A percentile compares a stretch with the other conserved stretches of the same genome.
Conservation (phyloP, 2,113 vertebrate species). For the Aix galericulata region DNA sequence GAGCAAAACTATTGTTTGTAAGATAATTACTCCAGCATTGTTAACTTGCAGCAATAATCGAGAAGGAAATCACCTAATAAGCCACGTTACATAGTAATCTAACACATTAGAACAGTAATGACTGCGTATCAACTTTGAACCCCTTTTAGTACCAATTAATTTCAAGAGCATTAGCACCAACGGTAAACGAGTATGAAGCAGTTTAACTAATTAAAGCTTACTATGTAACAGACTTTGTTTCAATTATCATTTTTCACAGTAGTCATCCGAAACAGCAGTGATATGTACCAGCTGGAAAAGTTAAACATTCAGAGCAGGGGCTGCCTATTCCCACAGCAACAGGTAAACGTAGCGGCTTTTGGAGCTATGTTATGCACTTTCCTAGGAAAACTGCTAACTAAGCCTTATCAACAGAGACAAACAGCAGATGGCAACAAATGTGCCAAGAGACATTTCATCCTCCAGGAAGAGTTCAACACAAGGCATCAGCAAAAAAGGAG, state of each 20-base stretch:
- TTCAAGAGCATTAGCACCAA: constrained; percentile 66
- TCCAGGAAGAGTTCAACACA: constrained; percentile 46
- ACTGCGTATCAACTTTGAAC: constrained; percentile 51
- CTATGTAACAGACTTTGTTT: constrained; percentile 20
- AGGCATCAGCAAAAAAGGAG: constrained; percentile 59
- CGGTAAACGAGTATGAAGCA: constrained; percentile 36
- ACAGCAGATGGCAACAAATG: constrained; percentile 66
- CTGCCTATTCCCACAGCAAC: constrained; percentile 23
- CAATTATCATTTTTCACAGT: constrained; percentile 53
- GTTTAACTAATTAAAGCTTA: constrained; percentile 62
- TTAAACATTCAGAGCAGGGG: not conserved
- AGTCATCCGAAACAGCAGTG: constrained; percentile 36
- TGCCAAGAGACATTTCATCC: constrained; percentile 56
- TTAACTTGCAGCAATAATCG: constrained; percentile 27
- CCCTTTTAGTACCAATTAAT: constrained; percentile 52
- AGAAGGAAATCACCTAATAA: constrained; percentile 47
- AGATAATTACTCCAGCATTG: constrained; percentile 39
- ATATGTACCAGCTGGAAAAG: constrained; percentile 22
- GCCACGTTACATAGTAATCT: constrained; percentile 42
- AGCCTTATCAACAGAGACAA: constrained; percentile 52
- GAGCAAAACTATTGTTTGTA: not conserved
- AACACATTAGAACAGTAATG: constrained; percentile 25
- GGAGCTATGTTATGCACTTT: constrained; percentile 24
- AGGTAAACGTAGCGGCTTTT: constrained; percentile 34
- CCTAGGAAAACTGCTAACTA: constrained; percentile 44